phyloP scores from a whole-genome alignment of 2,797 vertebrate species.

The Atherinosoma microstoma region DNA sequence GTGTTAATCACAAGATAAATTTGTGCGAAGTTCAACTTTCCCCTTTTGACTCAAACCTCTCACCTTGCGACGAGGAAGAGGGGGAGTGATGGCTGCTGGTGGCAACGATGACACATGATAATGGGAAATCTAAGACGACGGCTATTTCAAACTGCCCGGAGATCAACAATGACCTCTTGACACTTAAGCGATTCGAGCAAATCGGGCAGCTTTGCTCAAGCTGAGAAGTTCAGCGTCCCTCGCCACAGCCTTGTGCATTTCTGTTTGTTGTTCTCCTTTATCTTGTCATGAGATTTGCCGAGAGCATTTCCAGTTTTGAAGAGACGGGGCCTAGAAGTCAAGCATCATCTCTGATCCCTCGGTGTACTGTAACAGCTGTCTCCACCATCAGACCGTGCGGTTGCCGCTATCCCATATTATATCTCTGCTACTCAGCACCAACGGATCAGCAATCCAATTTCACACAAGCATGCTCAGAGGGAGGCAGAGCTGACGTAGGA shows the following conservation, averaged over 20 bases:
- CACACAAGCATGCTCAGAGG: slow-evolving; percentile 79
- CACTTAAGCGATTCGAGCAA: slow-evolving; percentile 39
- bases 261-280: slow-evolving; percentile 44
- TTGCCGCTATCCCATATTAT: slow-evolving; percentile 76
- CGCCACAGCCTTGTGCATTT: slow-evolving; percentile 6
- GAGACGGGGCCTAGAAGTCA: slow-evolving; percentile 57
- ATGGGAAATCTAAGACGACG: slow-evolving; percentile 63
- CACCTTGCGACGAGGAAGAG: slow-evolving; percentile 36
- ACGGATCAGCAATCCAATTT: slow-evolving; percentile 86
- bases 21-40: slow-evolving; percentile 39
- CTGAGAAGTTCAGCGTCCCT: background rate
- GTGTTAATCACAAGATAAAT: slow-evolving; percentile 35
- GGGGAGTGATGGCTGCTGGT: background rate
- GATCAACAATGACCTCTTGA: slow-evolving; percentile 57
- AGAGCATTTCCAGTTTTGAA: slow-evolving; percentile 48
- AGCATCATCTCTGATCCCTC: slow-evolving; percentile 63
- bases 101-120: slow-evolving; percentile 46
- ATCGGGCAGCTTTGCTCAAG: slow-evolving; percentile 29
- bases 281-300: slow-evolving; percentile 54
- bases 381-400: slow-evolving; percentile 59
- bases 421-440: slow-evolving; percentile 81
- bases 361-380: slow-evolving; percentile 72
- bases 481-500: slow-evolving; percentile 59
- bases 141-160: slow-evolving; percentile 44
- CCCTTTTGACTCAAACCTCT: slow-evolving; percentile 60